A percentile compares a stretch with the other conserved stretches of the same genome.
These are phyloP conservation scores for Malaclemys terrapin DNA, from an alignment of 2,113 vertebrate species.

Conservation along the genomic window DNA sequence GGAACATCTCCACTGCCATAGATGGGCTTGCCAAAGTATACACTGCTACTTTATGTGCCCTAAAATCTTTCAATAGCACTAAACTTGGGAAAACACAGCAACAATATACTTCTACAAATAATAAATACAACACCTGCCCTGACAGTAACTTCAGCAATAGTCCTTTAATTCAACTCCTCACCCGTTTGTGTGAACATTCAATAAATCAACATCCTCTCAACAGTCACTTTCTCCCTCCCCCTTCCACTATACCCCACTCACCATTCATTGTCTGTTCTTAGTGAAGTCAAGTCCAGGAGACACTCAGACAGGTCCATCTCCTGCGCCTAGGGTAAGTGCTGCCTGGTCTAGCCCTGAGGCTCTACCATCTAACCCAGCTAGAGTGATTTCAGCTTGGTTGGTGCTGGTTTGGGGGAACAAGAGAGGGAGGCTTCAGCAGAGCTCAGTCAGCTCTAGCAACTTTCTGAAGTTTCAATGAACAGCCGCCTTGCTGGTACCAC, in stretches of 20 bases:
- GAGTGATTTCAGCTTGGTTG: not conserved
- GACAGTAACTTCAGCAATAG: rapidly evolving
- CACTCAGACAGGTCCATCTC: rapidly evolving
- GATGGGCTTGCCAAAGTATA: too few relatives aligned
- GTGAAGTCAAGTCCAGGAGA: not conserved
- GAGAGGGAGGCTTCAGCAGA: too few relatives aligned
- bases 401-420: not conserved
- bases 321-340: not conserved
- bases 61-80: too few relatives aligned
- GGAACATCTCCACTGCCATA: too few relatives aligned
- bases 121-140: not conserved
- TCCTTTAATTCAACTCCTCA: not conserved
- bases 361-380: not conserved
- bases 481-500: not conserved
- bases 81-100: not conserved
- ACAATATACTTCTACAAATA: not conserved
- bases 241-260: not conserved
- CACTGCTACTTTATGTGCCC: too few relatives aligned
- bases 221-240: not conserved
- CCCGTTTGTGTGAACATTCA: not conserved
- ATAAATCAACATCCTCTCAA: not conserved
- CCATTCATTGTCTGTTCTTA: not conserved
- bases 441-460: not conserved
- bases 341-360: not conserved
- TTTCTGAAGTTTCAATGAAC: not conserved